Evolutionary conservation across 2,113 vertebrate species (phyloP), one percentile per base, ranked within the genome.

Genomic region (Casuarius casuarius): DNA sequence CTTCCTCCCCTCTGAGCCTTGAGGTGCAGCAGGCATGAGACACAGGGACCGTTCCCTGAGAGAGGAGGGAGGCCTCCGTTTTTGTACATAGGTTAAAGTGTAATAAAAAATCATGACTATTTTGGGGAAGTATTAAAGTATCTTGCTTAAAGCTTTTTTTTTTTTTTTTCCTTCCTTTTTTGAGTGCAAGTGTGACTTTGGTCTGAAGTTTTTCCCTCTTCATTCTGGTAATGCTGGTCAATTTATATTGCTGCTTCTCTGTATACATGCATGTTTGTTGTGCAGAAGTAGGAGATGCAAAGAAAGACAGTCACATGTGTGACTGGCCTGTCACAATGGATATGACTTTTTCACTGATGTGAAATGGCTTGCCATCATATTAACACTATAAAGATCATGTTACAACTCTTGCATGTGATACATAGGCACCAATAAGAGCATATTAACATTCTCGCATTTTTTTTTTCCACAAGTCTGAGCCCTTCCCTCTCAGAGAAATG

Each of bases 1-100:
- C 77, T 93, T 75, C 29, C 29, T 88, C 87, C 84, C 87, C 73
- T 88, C 87, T 82, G 94, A 96, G 67, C 88, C 94, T 61, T 8
- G 9, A 86, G 82, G 83, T 96, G 93, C 90, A 31, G 8, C 10
- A 46, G 95, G 91, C 94, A 62, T 49, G 49, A 59, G 92, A 85
- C 91, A 84, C 2, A 25, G 94, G 58, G 84, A 90, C 89, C 83
- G 2, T 94, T 95, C 77, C 54, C 82, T 0, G 0, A 51, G 73
- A 88, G 59, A 88, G 67, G 66, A 88, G 62, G 89, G n/a, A 61
- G 40, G 87, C 90, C 93, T 77, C 78, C 4, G 0, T 51, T 96
- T 89, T 91, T 98, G 97, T 98, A 98, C 96, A 97, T 96, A 97
- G 94, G 92, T 92, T 89, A 96, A 95, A 97, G 62, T 94, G 96